Conservation (phyloP, 2,113 vertebrate species). For the Corynorhinus townsendii region DNA sequence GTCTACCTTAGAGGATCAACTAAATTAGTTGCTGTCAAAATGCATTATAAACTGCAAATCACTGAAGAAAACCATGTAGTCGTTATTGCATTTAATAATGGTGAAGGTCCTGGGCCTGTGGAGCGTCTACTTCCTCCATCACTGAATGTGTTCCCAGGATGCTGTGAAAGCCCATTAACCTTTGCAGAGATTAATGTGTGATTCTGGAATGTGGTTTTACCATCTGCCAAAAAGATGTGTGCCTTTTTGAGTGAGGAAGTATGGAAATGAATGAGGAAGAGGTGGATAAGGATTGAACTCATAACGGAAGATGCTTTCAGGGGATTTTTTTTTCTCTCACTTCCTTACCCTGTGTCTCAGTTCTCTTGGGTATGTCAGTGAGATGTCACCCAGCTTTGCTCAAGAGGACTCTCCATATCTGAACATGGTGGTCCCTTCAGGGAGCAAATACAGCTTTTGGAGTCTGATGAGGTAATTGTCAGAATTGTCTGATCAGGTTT, state of each 20-base stretch:
- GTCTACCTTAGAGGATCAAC: neutral
- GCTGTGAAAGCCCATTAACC: neutral
- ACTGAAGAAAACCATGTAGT: neutral
- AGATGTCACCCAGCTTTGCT: neutral
- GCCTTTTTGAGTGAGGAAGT: neutral
- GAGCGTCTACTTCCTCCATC: neutral
- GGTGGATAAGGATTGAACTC: neutral
- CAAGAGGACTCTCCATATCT: neutral
- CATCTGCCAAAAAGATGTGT: neutral
- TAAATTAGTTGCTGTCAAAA: slow-evolving; percentile 26
- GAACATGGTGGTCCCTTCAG: neutral
- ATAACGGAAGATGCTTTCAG: neutral
- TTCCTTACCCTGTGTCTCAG: neutral
- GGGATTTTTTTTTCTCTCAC: neutral
- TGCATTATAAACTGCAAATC: neutral
- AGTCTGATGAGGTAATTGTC: neutral
- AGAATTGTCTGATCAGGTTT: neutral
- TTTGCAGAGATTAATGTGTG: neutral
- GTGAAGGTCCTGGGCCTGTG: neutral
- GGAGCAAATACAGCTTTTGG: neutral
- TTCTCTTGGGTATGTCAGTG: neutral
- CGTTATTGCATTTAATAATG: neutral
- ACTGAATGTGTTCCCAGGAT: neutral
- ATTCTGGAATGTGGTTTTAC: neutral
- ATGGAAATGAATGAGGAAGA: neutral